Evolutionary conservation across 1,140 invertebrate genomes (phyloP), one percentile per base, ranked within the genome.

Genomic region (Arion vulgaris): DNA sequence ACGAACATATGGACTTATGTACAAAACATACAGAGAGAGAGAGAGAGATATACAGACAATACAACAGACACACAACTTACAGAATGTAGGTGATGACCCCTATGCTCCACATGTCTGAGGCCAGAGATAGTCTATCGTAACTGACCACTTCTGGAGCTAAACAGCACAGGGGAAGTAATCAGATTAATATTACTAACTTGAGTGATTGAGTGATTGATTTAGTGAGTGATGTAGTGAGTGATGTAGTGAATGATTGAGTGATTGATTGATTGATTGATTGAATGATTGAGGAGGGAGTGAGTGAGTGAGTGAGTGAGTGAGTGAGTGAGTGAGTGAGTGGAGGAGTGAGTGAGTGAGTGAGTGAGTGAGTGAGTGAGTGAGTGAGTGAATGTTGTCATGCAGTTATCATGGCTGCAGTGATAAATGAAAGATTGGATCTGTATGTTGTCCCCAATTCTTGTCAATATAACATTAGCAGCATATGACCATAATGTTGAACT

Each of bases 41-140:
- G 41, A 45, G 4, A 77, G 11, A 72, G 0, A 72, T 39, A 72
- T 39, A 39, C 71, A 41, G 11, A 72, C 71, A 72, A 17, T 66
- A 7, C 32, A n/a, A 34, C 23, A 17, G 23, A 36, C 28, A 38
- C 76, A 62, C 36, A 72, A 92, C 96, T 96, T 93, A 98, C 96
- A 98, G 91, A 82, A 98, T 96, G 88, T 98, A 98, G 88, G 96
- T 97, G 81, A 98, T 96, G 49, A 98, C 97, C 28, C 97, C 97
- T 26, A 98, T 94, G 71, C 96, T 98, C 97, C 97, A 99, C 96
- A 98, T 98, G 88, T 98, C 97, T 7, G 96, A 96, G 34, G 95
- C 94, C 15, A 95, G 94, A 36, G 95, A 95, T 53, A 98, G 95
- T 0, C 95, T 95, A 88, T 98, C 97, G 90, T 96, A 98, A 92